phyloP scores from a whole-genome alignment of 2,113 vertebrate species.

The Gallinago media region DNA sequence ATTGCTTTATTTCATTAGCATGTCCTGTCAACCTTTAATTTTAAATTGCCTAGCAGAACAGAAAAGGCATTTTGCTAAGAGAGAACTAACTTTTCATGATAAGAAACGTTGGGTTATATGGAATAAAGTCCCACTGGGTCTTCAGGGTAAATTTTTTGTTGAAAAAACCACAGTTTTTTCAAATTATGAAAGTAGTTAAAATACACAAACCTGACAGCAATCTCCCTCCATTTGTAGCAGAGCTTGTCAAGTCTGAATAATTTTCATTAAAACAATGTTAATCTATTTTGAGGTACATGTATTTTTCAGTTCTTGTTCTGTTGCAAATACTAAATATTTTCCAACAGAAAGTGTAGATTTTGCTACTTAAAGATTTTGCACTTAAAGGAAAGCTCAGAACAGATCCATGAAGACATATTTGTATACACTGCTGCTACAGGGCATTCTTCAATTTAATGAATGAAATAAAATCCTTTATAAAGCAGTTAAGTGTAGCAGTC shows the following conservation, averaged over 20 bases:
- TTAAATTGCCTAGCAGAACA: slow-evolving; percentile 34
- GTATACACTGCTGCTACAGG: rapidly evolving
- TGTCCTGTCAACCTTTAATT: slow-evolving; percentile 53
- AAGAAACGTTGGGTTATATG: background rate
- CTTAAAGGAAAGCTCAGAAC: background rate
- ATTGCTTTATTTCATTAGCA: slow-evolving; percentile 71
- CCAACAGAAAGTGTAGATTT: background rate
- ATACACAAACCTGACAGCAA: background rate
- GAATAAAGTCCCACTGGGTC: background rate
- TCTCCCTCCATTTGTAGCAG: background rate
- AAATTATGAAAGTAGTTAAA: background rate
- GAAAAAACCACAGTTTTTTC: background rate
- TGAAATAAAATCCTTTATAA: background rate
- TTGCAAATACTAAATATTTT: background rate
- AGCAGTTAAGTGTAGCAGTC: background rate
- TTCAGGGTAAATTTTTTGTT: background rate
- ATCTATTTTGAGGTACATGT: background rate
- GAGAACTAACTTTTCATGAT: background rate
- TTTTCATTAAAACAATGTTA: background rate
- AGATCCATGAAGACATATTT: background rate
- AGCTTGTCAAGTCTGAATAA: background rate
- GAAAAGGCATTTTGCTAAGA: background rate
- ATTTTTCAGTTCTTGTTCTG: background rate
- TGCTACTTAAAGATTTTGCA: too few species aligned
- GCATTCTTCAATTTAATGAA: background rate